Evolutionary conservation across 2,797 vertebrate species (phyloP).

Genomic region (Danio choprae): DNA sequence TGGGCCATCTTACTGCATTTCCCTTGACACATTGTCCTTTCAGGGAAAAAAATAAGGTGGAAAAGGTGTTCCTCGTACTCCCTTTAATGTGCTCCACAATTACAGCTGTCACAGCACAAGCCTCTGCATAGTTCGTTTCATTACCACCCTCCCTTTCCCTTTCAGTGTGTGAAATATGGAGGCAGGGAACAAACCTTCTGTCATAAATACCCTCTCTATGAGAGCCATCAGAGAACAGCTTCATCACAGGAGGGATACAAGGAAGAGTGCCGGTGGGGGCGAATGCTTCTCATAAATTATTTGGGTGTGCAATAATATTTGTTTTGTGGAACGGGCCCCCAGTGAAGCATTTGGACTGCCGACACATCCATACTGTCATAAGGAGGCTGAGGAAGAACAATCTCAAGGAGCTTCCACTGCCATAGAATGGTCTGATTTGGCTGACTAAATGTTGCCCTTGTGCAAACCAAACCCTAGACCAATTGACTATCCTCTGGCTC

Average conservation of each 20-base stretch:
- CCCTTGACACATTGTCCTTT: slow-evolving; percentile 55
- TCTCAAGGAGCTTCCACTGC: not conserved
- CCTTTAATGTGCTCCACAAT: slow-evolving; percentile 85
- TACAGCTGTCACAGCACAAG: slow-evolving; percentile 83
- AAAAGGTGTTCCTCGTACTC: slow-evolving; percentile 78
- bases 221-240: slow-evolving; percentile 74
- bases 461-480: slow-evolving; percentile 20
- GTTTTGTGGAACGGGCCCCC: slow-evolving; percentile 79
- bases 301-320: slow-evolving; percentile 88
- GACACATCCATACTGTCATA: slow-evolving; percentile 85
- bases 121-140: slow-evolving; percentile 68
- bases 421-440: slow-evolving; percentile 1
- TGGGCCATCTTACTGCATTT: slow-evolving; percentile 65
- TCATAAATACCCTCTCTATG: slow-evolving; percentile 86
- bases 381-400: slow-evolving; percentile 25
- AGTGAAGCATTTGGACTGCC: slow-evolving; percentile 85
- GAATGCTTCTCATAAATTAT: slow-evolving; percentile 86
- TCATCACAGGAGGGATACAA: slow-evolving; percentile 56
- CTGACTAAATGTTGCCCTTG: slow-evolving; percentile 16
- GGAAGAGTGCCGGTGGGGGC: not conserved
- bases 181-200: slow-evolving; percentile 68
- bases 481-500: slow-evolving; percentile 27
- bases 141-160: slow-evolving; percentile 48
- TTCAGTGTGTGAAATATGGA: slow-evolving; percentile 73
- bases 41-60: slow-evolving; percentile 68